Evolutionary conservation across 2,797 vertebrate genomes (phyloP).

Genomic region (Neoniphon sammara): DNA sequence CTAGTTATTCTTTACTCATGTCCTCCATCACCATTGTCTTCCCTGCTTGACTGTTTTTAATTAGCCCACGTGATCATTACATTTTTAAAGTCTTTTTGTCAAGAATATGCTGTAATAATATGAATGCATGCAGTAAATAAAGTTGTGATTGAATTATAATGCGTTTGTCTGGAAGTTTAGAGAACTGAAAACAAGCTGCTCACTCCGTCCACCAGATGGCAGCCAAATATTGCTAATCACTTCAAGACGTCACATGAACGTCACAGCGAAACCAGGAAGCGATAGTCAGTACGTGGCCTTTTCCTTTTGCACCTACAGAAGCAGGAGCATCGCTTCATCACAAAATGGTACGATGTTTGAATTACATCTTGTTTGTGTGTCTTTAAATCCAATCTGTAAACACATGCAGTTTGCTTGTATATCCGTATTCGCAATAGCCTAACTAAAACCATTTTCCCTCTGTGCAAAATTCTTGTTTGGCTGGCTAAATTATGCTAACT

Average conservation of each 20-base stretch:
- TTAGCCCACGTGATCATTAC: slow-evolving; percentile 56
- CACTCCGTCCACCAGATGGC: slow-evolving; percentile 56
- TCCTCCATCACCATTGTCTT: slow-evolving; percentile 21
- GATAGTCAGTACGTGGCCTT: slow-evolving; percentile 80
- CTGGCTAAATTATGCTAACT: neutral
- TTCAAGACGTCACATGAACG: slow-evolving; percentile 11
- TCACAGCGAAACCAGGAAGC: slow-evolving; percentile 68
- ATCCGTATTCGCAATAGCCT: neutral
- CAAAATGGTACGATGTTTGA: slow-evolving; percentile 70
- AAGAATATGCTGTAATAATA: slow-evolving; percentile 76
- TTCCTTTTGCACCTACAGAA: slow-evolving; percentile 36
- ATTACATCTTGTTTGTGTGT: neutral
- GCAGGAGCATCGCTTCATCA: slow-evolving; percentile 31
- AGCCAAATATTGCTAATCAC: neutral
- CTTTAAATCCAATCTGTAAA: neutral
- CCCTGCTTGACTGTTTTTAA: slow-evolving; percentile 33
- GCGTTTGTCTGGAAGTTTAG: neutral
- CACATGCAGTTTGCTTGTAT: neutral
- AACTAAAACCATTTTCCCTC: no score
- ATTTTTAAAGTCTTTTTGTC: slow-evolving; percentile 63
- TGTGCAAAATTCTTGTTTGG: neutral
- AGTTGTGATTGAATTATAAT: slow-evolving; percentile 64
- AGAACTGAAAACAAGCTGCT: neutral
- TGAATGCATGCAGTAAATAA: slow-evolving; percentile 80
- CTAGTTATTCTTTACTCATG: neutral